These are phyloP conservation scores for Aurelia sp. DNA, from an alignment of 30 jellyfish, hydroid and myxozoan species.

Conservation along the genomic window DNA sequence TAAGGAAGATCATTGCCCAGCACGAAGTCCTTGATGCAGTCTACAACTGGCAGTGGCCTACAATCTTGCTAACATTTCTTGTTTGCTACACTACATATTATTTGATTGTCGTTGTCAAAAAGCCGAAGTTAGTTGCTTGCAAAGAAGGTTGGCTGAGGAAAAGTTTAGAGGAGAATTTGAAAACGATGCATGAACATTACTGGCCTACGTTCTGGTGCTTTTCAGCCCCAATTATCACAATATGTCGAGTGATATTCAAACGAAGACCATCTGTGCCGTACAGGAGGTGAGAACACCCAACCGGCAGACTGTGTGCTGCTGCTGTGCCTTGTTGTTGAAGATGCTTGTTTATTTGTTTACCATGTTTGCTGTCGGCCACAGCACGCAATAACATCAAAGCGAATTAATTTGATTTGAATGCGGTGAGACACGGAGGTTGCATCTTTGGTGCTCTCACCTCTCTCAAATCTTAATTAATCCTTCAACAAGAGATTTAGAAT, in stretches of 20 bases:
- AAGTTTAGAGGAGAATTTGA: conserved; percentile 38
- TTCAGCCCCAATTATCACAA: conserved; percentile 81
- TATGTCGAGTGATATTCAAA: conserved; percentile 77
- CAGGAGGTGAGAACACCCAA: conserved; percentile 59
- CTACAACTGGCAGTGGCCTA: conserved; percentile 64
- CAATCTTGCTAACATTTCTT: conserved; percentile 32
- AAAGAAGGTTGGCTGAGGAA: conserved; percentile 60
- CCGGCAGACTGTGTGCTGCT: not conserved
- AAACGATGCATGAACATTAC: conserved; percentile 54
- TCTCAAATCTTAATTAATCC: too few relatives aligned
- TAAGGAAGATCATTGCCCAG: not conserved
- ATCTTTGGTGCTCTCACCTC: too few relatives aligned
- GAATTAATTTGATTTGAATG: too few relatives aligned
- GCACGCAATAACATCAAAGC: too few relatives aligned
- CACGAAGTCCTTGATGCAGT: conserved; percentile 10
- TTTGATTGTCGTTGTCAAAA: conserved; percentile 78
- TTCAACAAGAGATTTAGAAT: too few relatives aligned
- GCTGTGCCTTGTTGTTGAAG: not conserved
- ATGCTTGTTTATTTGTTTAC: not conserved
- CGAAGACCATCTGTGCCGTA: conserved; percentile 76
- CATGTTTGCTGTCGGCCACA: not conserved
- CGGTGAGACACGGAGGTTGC: too few relatives aligned
- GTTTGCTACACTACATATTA: conserved; percentile 69
- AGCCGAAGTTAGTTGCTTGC: conserved; percentile 68
- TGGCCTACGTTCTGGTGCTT: conserved; percentile 98